These are phyloP conservation scores for Tapera naevia DNA, from an alignment of 2,797 vertebrate genomes.

Conservation along the genomic window DNA sequence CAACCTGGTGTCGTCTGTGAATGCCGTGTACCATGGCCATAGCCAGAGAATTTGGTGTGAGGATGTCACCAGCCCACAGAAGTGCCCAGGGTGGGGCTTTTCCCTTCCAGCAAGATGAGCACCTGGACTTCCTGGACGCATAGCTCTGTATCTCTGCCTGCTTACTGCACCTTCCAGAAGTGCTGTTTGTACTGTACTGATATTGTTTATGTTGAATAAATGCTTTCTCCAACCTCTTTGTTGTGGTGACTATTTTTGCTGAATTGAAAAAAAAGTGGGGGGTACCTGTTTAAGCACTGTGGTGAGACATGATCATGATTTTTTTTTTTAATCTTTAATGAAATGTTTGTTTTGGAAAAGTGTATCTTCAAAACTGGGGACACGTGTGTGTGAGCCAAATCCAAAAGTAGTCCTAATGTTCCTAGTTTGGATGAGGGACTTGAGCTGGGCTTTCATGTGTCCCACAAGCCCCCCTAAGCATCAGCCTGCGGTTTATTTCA, in stretches of 20 bases:
- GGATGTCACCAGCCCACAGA: background rate
- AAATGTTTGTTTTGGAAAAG: conserved; percentile 50
- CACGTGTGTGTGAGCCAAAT: background rate
- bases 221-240: conserved; percentile 46
- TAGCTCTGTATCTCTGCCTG: background rate
- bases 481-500: background rate
- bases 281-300: background rate
- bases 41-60: background rate
- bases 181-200: conserved; percentile 27
- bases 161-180: conserved; percentile 1
- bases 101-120: background rate
- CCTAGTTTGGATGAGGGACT: background rate
- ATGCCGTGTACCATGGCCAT: background rate
- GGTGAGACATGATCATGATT: background rate
- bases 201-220: conserved; percentile 61
- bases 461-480: background rate
- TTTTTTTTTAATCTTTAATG: conserved; percentile 10
- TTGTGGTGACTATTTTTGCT: conserved; percentile 56
- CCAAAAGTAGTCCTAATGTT: background rate
- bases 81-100: background rate
- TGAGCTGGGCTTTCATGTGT: background rate
- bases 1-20: background rate
- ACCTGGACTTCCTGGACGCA: background rate
- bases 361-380: background rate
- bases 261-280: background rate